Evolutionary conservation across 2,888 invertebrate genomes (phyloP), one percentile per base, ranked within the genome.

Genomic region (Pandemis corylana): DNA sequence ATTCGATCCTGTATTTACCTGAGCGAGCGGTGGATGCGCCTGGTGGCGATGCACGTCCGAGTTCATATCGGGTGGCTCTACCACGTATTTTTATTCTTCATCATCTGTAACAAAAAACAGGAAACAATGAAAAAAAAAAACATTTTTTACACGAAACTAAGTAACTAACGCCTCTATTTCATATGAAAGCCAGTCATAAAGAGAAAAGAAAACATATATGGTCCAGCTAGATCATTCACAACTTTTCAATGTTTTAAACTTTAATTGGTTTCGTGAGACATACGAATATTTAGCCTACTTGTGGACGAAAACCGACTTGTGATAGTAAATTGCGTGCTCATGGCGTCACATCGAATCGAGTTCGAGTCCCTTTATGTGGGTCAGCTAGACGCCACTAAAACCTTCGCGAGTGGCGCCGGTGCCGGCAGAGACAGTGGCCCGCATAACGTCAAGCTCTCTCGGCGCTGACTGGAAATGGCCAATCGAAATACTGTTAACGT

Each of bases 1-100:
- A 4, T n/a, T 13, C 28, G 41, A 6, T 56, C n/a, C 9, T 28
- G 70, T 62, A 72, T 53, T 68, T 91, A 94, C 94, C 93, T 94
- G 94, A 82, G 91, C 91, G 78, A 94, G 89, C 85, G 94, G 93
- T 89, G 93, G 92, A 87, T 94, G 94, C 85, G 94, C 93, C 90
- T 94, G 94, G 82, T 94, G 94, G 81, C 94, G 93, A 78, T 94
- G 94, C 81, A 94, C 91, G 92, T 94, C 94, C 85, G 94, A 94
- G 91, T 94, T 94, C 94, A 94, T 94, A 83, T 88, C 93, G 89
- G 84, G 87, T 88, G 84, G 79, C 86, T 87, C 91, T 88, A 90
- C 88, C 86, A 88, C 84, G 81, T 83, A 85, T 80, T 85, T 84
- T 88, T 86, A 87, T 88, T 87, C 92, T 83, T 89, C 94, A 93